These are phyloP conservation scores for Saccostrea glomerata DNA, from an alignment of 1,140 invertebrate genomes.

Conservation along the genomic window DNA sequence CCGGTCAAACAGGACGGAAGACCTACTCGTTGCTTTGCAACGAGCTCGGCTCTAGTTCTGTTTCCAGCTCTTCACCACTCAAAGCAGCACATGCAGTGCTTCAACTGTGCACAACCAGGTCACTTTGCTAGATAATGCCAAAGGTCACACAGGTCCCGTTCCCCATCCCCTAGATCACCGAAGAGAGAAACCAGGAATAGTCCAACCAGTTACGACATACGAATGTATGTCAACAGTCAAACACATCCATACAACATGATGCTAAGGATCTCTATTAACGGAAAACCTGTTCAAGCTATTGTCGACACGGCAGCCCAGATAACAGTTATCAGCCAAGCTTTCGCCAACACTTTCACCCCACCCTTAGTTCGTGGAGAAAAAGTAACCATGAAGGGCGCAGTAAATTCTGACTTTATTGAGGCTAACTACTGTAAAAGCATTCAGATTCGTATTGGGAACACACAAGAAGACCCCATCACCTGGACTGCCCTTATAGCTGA, in stretches of 20 bases:
- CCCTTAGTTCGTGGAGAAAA: background rate
- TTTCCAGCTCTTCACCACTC: too few species aligned
- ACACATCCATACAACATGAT: background rate
- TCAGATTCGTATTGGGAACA: too few species aligned
- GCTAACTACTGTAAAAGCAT: too few species aligned
- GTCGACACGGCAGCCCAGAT: slow-evolving; percentile 20
- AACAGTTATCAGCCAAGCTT: background rate
- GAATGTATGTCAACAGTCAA: background rate
- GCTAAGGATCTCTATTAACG: background rate
- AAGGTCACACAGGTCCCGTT: too few species aligned
- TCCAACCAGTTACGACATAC: background rate
- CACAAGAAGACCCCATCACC: too few species aligned
- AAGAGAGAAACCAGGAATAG: background rate
- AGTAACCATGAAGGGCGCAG: background rate
- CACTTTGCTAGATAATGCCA: slow-evolving; percentile 40
- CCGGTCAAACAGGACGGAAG: too few species aligned
- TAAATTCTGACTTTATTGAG: too few species aligned
- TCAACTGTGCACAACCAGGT: background rate
- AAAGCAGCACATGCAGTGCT: too few species aligned
- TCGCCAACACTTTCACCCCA: background rate
- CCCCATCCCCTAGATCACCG: too few species aligned
- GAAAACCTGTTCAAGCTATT: slow-evolving; percentile 11
- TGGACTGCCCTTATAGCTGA: too few species aligned
- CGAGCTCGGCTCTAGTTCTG: too few species aligned
- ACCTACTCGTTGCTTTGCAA: too few species aligned